A percentile compares a stretch with the other conserved stretches of the same genome.
Evolutionary conservation across 1,140 invertebrate genomes (phyloP).

Genomic region (Theocolax elegans): DNA sequence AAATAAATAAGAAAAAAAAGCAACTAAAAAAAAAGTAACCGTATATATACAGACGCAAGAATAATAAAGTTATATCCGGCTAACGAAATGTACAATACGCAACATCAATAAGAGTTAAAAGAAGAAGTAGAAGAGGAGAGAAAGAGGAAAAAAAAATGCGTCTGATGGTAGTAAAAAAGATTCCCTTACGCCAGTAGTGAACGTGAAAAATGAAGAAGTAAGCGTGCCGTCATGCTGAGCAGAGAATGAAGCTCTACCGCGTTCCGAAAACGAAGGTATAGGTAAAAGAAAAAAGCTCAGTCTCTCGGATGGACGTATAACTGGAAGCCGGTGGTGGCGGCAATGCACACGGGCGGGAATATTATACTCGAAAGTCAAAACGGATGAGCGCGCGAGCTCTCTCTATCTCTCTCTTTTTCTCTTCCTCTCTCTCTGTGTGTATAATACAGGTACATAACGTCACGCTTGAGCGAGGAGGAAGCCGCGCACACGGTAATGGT

Average conservation of each 20-base stretch:
- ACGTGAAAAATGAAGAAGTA: not conserved
- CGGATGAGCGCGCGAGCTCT: not conserved
- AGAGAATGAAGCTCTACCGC: not conserved
- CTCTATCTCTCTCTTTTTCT: not conserved
- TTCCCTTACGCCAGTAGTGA: too few species aligned
- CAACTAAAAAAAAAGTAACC: too few species aligned
- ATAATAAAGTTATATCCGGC: too few species aligned
- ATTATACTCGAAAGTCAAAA: slow-evolving; percentile 33
- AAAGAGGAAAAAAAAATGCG: too few species aligned
- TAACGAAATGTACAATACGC: too few species aligned
- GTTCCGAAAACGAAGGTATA: not conserved
- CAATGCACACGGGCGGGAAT: too few species aligned
- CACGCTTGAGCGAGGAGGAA: slow-evolving; percentile 31
- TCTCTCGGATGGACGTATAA: not conserved
- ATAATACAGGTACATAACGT: slow-evolving; percentile 12
- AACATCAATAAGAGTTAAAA: too few species aligned
- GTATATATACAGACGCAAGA: too few species aligned
- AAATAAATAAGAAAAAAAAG: too few species aligned
- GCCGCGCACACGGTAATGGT: slow-evolving; percentile 19
- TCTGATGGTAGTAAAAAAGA: not conserved
- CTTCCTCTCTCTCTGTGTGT: slow-evolving; percentile 8
- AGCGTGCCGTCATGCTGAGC: not conserved
- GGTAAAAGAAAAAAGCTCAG: not conserved
- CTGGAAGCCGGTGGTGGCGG: not conserved
- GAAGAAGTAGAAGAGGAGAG: too few species aligned